These are phyloP conservation scores for Gymnobelideus leadbeateri DNA, from an alignment of 2,113 vertebrate species.

Conservation along the genomic window DNA sequence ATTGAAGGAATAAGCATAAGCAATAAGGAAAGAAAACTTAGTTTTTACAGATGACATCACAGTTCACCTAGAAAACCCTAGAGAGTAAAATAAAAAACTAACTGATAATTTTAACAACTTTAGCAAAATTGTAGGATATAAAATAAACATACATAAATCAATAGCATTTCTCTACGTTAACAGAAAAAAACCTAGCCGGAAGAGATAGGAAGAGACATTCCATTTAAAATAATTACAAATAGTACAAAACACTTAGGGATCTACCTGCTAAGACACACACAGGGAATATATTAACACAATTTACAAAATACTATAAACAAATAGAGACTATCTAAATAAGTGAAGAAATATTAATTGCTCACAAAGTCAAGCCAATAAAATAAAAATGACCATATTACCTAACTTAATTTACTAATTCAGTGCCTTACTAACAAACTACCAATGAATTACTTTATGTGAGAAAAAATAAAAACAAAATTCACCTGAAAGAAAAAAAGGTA, in stretches of 20 bases:
- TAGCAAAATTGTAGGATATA: too few species aligned
- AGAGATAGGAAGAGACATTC: too few species aligned
- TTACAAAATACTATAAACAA: background rate
- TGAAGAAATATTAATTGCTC: too few species aligned
- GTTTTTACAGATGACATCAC: too few species aligned
- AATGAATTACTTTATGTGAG: background rate
- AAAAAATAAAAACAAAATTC: background rate
- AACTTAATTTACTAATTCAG: background rate
- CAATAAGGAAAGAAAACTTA: too few species aligned
- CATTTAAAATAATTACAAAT: background rate
- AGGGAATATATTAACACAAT: background rate
- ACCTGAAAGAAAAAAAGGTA: background rate
- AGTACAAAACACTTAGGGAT: background rate
- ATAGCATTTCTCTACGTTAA: too few species aligned
- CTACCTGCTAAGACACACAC: background rate
- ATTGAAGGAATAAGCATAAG: too few species aligned
- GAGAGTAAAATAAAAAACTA: too few species aligned
- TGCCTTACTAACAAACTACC: background rate
- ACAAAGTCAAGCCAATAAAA: background rate
- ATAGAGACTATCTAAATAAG: background rate
- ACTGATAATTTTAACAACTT: too few species aligned
- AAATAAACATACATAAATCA: too few species aligned
- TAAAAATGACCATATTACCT: background rate
- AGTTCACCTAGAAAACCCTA: too few species aligned
- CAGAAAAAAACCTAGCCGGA: too few species aligned